Conservation (phyloP, 2,797 vertebrate species). For the Decapterus maruadsi region DNA sequence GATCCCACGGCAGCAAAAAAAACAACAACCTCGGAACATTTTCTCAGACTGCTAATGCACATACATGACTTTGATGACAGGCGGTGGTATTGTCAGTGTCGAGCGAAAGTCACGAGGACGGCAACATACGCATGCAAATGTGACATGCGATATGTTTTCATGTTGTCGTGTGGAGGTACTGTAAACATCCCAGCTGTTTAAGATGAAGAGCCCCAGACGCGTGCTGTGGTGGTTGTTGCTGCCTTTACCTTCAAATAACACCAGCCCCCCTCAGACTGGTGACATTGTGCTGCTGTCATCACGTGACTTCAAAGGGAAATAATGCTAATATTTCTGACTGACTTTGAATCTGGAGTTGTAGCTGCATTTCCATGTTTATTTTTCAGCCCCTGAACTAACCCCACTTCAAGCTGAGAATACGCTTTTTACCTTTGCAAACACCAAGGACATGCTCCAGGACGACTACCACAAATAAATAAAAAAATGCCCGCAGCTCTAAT, state of each 20-base stretch:
- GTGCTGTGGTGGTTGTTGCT: neutral
- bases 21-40: neutral
- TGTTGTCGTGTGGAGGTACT: slow-evolving; percentile 9
- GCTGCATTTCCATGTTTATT: slow-evolving; percentile 19
- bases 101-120: slow-evolving; percentile 22
- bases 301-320: slow-evolving; percentile 10
- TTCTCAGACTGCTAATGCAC: slow-evolving; percentile 33
- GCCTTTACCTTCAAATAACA: slow-evolving; percentile 27
- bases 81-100: slow-evolving; percentile 15
- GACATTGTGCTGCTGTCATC: neutral
- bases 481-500: neutral
- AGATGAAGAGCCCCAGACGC: slow-evolving; percentile 16
- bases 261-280: neutral
- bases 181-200: slow-evolving; percentile 32
- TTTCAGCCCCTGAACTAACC: slow-evolving; percentile 10
- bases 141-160: slow-evolving; percentile 35
- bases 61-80: slow-evolving; percentile 21
- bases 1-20: slow-evolving; percentile 24
- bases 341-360: neutral
- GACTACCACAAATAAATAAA: neutral
- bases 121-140: slow-evolving; percentile 51
- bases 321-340: slow-evolving; percentile 15
- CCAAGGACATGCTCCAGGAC: neutral
- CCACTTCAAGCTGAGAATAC: slow-evolving; percentile 17
- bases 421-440: slow-evolving; percentile 5